Base-by-base conservation (phyloP, 2,113 vertebrate species). In the Azemiops feae region DNA sequence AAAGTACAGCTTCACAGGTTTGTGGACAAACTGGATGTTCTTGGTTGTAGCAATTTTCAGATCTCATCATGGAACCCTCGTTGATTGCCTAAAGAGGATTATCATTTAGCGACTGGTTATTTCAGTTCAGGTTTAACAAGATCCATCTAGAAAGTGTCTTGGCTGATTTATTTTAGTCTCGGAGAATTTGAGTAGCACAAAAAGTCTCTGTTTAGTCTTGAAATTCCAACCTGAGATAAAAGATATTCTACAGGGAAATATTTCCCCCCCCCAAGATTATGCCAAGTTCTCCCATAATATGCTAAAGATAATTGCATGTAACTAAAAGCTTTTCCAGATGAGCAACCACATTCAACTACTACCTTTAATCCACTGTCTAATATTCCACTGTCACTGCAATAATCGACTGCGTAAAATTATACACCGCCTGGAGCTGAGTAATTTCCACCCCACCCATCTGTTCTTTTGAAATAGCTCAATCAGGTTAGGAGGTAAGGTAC, bases 1-100 rank as follows among this genome's bases (percentile, higher is more conserved):
- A 96, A 96, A 97, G 97, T 94, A 98, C 97, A 0, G 96, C 97
- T 0, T 97, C 97, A 0, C 98, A 98, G 98, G 98, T 98, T 58
- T 64, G 94, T 69, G 25, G n/a, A 6, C 45, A 9, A 53, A 64
- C 9, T 8, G n/a, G 16, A 69, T 34, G 2, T 30, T 47, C 22
- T 52, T 85, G 39, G 7, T 43, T 50, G 22, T 34, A 25, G 52
- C 50, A 20, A 4, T 64, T 53, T 18, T 45, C 45, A 34, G 16
- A 25, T 58, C 57, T 53, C 57, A 20, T 18, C 7, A 5, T 88
- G 57, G 20, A 23, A 52, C 5, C 22, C 5, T 60, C 47, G 0
- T 25, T 85, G 52, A 39, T 16, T 54, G 25, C 5, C 16, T 5
- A 11, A 4, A 11, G 50, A 55, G 18, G 57, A 60, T 85, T 86